These are phyloP conservation scores for Xestobium rufovillosum DNA, from an alignment of 2,888 invertebrate genomes.

Conservation along the genomic window DNA sequence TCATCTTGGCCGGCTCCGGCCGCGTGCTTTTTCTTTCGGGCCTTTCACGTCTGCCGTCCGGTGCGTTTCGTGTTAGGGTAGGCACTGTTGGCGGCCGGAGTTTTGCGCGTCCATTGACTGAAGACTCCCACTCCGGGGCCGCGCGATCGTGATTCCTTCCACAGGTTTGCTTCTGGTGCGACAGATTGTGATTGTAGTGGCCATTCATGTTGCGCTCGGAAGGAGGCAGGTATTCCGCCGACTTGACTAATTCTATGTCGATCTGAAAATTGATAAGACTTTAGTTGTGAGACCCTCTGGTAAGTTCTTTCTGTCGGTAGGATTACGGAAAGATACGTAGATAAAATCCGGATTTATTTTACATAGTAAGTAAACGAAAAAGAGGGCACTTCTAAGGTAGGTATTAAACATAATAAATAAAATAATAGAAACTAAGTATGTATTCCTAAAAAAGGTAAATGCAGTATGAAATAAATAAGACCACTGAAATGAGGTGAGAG, in stretches of 20 bases:
- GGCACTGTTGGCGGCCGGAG: slow-evolving; percentile 31
- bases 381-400: no score
- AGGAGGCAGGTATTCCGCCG: slow-evolving; percentile 43
- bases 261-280: slow-evolving; percentile 43
- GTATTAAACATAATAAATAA: no score
- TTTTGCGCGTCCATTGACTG: slow-evolving; percentile 35
- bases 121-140: slow-evolving; percentile 33
- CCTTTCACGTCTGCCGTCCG: slow-evolving; percentile 26
- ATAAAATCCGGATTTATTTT: no score
- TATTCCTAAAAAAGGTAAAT: no score
- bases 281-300: no score
- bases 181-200: slow-evolving; percentile 31
- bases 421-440: no score
- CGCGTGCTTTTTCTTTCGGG: slow-evolving; percentile 23
- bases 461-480: no score
- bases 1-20: slow-evolving; percentile 9
- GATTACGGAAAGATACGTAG: no score
- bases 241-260: slow-evolving; percentile 47
- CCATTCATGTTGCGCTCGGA: slow-evolving; percentile 37
- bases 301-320: no score
- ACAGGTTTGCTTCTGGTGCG: slow-evolving; percentile 28
- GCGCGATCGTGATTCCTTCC: slow-evolving; percentile 22
- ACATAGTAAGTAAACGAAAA: no score
- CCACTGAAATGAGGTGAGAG: no score
- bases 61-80: slow-evolving; percentile 30